Conservation (phyloP, 2,888 invertebrate genomes). For the Odontocolon sp. region DNA sequence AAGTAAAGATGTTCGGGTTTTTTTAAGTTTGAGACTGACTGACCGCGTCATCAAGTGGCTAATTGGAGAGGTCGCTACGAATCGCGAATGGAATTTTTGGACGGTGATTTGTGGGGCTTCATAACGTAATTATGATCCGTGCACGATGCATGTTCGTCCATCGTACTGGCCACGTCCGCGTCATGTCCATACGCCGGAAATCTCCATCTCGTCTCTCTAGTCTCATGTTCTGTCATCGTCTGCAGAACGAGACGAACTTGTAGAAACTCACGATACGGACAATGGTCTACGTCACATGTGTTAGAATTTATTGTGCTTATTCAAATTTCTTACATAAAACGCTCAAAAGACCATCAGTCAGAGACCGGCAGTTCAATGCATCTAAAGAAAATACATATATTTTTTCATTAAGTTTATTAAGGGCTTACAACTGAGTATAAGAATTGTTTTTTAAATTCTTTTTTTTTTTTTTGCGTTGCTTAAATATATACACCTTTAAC, state of each 20-base stretch:
- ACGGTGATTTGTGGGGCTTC: slow-evolving; percentile 61
- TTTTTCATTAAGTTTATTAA: too few species aligned
- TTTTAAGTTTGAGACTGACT: not conserved
- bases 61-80: slow-evolving; percentile 57
- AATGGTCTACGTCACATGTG: not conserved
- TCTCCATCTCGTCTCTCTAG: slow-evolving; percentile 36
- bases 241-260: slow-evolving; percentile 2
- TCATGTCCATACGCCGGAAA: slow-evolving; percentile 51
- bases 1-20: slow-evolving; percentile 5
- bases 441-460: too few species aligned
- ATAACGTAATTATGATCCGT: slow-evolving; percentile 63
- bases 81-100: slow-evolving; percentile 16
- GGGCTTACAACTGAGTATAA: too few species aligned
- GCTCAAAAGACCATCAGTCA: too few species aligned
- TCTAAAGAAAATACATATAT: too few species aligned
- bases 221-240: slow-evolving; percentile 31
- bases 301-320: not conserved
- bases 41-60: slow-evolving; percentile 48
- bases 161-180: slow-evolving; percentile 24
- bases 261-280: not conserved
- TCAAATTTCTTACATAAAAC: too few species aligned
- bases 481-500: too few species aligned
- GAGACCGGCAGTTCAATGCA: too few species aligned
- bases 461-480: too few species aligned
- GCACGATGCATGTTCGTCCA: slow-evolving; percentile 52